Evolutionary conservation across 92 coral and sea anemone species (phyloP), one percentile per base, ranked within the genome.

Genomic region (Porites rus): DNA sequence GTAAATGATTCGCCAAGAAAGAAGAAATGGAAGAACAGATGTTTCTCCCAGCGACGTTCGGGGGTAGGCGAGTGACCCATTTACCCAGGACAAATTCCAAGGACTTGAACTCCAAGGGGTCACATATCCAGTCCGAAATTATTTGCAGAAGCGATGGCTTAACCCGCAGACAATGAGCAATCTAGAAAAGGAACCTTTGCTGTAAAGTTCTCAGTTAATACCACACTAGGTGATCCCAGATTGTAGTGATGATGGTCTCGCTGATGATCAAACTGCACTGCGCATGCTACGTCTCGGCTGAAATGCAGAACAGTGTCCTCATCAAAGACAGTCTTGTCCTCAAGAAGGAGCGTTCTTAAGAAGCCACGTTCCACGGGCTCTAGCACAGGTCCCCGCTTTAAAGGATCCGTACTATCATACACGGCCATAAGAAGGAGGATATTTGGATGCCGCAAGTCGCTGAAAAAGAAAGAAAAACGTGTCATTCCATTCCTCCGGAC

Each of bases 391-490:
- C 92, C 87, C 58, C 69, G 89, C 59, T 91, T 92, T 73, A 75
- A 69, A 0, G 88, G 52, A 11, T 90, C 77, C 14, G 94, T 91
- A 17, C 96, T 95, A 51, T 85, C 88, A 72, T 95, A 93, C 8
- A 92, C 90, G 8, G 95, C 93, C 89, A 95, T 87, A 38, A 96
- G 93, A 56, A 92, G 89, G 21, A 90, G 86, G 31, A 96, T 86
- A 53, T 94, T 93, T 68, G 99, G 98, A 83, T 96, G 99, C 54
- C 98, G 96, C 17, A 96, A 91, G 71, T 92, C 86, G 68, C 98
- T 94, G 28, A 20, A 75, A 17, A 53, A 31, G 21, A 82, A 75
- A 46, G 17, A 25, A 72, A 20, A 46, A 9, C 0, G 11, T 5
- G 1, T 19, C 17, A 24, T 9, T 31, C 43, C 43, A 31, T 31